These are phyloP conservation scores for Cassiopea andromeda DNA, from an alignment of 30 jellyfish, hydroid and myxozoan genomes.

Conservation along the genomic window DNA sequence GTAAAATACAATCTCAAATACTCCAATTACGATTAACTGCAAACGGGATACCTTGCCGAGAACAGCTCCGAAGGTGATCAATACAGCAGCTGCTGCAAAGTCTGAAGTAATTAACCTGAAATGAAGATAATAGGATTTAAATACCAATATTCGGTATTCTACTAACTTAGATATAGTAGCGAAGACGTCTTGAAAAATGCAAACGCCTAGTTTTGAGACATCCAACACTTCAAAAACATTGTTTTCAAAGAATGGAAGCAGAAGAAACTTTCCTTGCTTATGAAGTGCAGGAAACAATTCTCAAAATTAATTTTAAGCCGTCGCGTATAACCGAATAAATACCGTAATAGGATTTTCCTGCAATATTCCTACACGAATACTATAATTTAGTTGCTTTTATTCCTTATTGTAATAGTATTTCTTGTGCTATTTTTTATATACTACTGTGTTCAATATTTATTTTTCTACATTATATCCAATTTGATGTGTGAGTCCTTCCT, in stretches of 20 bases:
- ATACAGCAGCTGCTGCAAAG: constrained; percentile 89
- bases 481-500: no score
- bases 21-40: constrained; percentile 77
- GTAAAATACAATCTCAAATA: constrained; percentile 72
- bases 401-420: no score
- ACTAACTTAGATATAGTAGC: not conserved
- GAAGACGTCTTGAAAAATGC: not conserved
- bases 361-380: no score
- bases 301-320: no score
- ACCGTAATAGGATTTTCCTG: no score
- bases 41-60: constrained; percentile 87
- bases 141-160: no score
- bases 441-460: no score
- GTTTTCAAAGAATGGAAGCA: not conserved
- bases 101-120: constrained; percentile 85
- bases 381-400: no score
- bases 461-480: no score
- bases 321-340: no score
- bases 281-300: not conserved
- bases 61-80: constrained; percentile 93
- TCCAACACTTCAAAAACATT: not conserved
- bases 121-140: no score
- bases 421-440: no score
- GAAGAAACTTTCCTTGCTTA: not conserved
- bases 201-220: not conserved